Evolutionary conservation across 2,113 vertebrate species (phyloP).

Genomic region (Potamarius usumacintae): DNA sequence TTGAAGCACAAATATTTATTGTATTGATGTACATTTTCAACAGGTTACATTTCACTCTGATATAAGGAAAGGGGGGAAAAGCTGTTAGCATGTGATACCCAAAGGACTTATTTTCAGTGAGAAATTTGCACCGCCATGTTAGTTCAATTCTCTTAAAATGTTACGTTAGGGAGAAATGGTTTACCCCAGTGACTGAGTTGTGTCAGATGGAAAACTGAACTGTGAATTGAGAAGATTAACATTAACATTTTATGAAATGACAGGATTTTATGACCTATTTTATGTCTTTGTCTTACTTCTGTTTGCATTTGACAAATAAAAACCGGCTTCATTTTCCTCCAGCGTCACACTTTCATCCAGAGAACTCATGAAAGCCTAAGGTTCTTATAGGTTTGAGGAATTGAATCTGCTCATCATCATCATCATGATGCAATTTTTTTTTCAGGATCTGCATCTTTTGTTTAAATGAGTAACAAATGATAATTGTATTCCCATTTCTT

Average conservation of each 20-base stretch:
- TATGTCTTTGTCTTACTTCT: background rate
- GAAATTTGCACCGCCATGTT: background rate
- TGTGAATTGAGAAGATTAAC: background rate
- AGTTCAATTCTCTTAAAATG: background rate
- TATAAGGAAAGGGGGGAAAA: too few species aligned
- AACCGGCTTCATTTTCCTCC: background rate
- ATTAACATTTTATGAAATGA: background rate
- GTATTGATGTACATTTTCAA: background rate
- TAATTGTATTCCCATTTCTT: background rate
- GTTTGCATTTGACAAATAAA: background rate
- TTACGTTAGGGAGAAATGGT: too few species aligned
- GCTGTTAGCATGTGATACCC: background rate
- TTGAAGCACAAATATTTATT: too few species aligned
- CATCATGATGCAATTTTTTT: background rate
- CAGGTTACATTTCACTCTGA: background rate
- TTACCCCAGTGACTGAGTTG: too few species aligned
- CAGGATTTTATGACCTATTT: background rate
- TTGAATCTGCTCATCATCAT: background rate
- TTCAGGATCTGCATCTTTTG: background rate
- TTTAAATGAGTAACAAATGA: background rate
- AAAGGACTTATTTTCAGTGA: background rate
- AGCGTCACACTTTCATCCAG: background rate
- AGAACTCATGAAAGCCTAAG: background rate
- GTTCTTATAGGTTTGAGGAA: background rate
- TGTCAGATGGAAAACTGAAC: background rate